Evolutionary conservation across 1,140 invertebrate species (phyloP).

Genomic region (Drosophila suzukii): DNA sequence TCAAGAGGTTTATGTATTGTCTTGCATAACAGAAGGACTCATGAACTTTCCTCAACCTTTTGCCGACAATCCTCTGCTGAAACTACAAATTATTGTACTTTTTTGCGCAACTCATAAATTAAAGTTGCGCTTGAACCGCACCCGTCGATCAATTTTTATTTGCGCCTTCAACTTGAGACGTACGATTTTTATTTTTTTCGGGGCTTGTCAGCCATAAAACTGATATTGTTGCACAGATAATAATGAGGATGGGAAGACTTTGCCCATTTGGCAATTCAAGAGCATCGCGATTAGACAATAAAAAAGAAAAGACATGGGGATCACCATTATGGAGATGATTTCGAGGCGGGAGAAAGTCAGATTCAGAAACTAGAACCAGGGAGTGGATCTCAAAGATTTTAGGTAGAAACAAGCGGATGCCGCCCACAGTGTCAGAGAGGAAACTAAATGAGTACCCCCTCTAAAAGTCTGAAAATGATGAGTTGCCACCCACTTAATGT

Average conservation of each 20-base stretch:
- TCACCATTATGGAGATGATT: not conserved
- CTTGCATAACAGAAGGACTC: constrained; percentile 32
- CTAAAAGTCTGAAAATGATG: not conserved
- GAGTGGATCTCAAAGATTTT: constrained; percentile 1
- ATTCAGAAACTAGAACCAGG: constrained; percentile 22
- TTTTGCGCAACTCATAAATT: constrained; percentile 36
- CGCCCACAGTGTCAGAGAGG: constrained; percentile 21
- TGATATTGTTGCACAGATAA: constrained; percentile 31
- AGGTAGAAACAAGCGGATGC: constrained; percentile 15
- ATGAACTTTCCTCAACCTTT: constrained; percentile 24
- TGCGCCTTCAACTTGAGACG: constrained; percentile 73
- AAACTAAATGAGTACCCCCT: constrained; percentile 9
- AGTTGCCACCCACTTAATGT: constrained; percentile 37
- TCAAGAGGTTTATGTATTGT: constrained; percentile 17
- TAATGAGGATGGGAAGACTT: constrained; percentile 22
- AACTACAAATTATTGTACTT: constrained; percentile 34
- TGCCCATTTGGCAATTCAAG: constrained; percentile 66
- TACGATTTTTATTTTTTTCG: not conserved
- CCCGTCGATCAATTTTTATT: constrained; percentile 61
- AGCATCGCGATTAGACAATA: constrained; percentile 64
- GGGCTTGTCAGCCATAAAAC: constrained; percentile 17
- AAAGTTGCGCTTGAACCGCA: constrained; percentile 34
- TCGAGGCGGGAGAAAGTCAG: constrained; percentile 25
- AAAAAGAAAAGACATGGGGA: constrained; percentile 5
- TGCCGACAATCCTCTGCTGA: constrained; percentile 6